A percentile compares a stretch with the other conserved stretches of the same genome.
These are phyloP conservation scores for Xyrauchen texanus DNA, from an alignment of 2,113 vertebrate genomes.

Conservation along the genomic window DNA sequence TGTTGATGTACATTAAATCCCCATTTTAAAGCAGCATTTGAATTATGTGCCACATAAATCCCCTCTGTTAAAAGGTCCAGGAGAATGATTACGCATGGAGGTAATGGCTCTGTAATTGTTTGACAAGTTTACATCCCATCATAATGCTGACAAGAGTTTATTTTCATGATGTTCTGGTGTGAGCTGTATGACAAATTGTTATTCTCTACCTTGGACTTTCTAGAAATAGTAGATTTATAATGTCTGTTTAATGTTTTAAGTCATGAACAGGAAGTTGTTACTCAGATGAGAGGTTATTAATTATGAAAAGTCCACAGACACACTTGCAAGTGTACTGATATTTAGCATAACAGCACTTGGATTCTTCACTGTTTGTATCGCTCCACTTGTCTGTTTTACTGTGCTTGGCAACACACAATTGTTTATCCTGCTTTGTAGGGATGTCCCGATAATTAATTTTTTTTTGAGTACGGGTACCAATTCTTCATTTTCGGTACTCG, in stretches of 20 bases:
- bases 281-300: too few relatives aligned
- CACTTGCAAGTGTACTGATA: too few relatives aligned
- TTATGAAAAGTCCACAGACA: too few relatives aligned
- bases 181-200: background rate
- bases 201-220: background rate
- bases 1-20: slow-evolving; percentile 71
- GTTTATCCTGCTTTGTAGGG: too few relatives aligned
- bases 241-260: slow-evolving; percentile 9
- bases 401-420: too few relatives aligned
- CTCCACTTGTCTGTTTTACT: too few relatives aligned
- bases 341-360: too few relatives aligned
- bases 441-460: too few relatives aligned
- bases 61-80: slow-evolving; percentile 58
- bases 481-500: too few relatives aligned
- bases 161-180: slow-evolving; percentile 20
- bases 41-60: slow-evolving; percentile 64
- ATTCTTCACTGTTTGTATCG: too few relatives aligned
- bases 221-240: background rate
- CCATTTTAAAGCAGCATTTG: slow-evolving; percentile 55
- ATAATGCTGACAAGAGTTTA: slow-evolving; percentile 44
- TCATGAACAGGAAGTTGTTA: background rate
- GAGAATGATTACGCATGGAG: slow-evolving; percentile 55
- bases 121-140: slow-evolving; percentile 39
- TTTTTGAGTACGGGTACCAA: too few relatives aligned
- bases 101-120: slow-evolving; percentile 57